A percentile compares a stretch with the other conserved stretches of the same genome.
Evolutionary conservation across 1,140 invertebrate genomes (phyloP).

Genomic region (Musca domestica): DNA sequence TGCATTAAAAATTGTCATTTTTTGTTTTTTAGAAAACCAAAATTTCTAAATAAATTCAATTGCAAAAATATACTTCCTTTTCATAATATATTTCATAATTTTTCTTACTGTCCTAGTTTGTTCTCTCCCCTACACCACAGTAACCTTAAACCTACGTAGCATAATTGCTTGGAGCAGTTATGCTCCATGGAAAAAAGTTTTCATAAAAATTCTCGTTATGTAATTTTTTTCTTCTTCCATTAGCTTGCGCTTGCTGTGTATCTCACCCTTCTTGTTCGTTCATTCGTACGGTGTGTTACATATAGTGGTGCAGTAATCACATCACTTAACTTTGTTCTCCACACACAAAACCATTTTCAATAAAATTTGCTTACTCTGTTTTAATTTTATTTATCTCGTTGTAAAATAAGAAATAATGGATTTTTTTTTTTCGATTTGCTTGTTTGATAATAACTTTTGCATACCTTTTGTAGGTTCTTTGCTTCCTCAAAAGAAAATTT

Average conservation of each 20-base stretch:
- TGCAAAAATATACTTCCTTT: constrained; percentile 11
- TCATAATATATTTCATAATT: neutral
- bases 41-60: constrained; percentile 6
- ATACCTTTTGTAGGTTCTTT: constrained; percentile 22
- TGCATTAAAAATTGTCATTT: neutral
- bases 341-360: neutral
- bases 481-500: constrained; percentile 20
- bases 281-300: no score
- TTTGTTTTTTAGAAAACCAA: constrained; percentile 10
- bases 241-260: constrained; percentile 1
- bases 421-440: constrained; percentile 7
- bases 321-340: neutral
- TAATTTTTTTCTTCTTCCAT: constrained; percentile 13
- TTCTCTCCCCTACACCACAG: neutral
- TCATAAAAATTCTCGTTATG: constrained; percentile 17
- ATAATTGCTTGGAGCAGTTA: neutral
- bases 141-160: neutral
- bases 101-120: no score
- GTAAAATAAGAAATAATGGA: neutral
- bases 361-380: neutral
- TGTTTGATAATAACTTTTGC: constrained; percentile 15
- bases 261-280: no score
- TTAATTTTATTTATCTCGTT: no score
- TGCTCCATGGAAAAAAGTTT: neutral
- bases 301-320: constrained; percentile 9